phyloP scores from a whole-genome alignment of 2,113 vertebrate genomes.

The Neogale vison region DNA sequence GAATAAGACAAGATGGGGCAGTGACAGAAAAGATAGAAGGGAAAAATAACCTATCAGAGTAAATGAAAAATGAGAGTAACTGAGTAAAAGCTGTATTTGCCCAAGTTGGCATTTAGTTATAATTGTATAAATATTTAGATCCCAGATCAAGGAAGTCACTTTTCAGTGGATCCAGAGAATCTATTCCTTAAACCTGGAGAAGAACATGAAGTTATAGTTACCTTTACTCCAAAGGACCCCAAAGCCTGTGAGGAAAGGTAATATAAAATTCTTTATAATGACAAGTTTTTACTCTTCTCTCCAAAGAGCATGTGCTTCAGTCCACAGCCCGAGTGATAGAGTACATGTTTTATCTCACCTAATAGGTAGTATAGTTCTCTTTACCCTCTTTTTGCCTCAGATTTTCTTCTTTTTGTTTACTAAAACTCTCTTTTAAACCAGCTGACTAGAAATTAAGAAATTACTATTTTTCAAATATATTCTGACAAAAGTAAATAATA shows the following conservation, averaged over 20 bases:
- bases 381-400: constrained; percentile 12
- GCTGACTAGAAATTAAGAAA: constrained; percentile 27
- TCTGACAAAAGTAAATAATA: constrained; percentile 4
- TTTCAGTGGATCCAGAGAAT: constrained; percentile 90
- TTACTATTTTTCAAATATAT: constrained; percentile 41
- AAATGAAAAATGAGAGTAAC: not conserved
- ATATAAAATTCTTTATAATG: not conserved
- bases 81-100: not conserved
- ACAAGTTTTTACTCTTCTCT: not conserved
- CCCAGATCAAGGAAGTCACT: constrained; percentile 84
- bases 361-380: not conserved
- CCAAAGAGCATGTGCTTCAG: not conserved
- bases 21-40: not conserved
- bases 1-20: not conserved
- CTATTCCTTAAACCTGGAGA: constrained; percentile 90
- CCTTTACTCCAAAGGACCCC: constrained; percentile 86
- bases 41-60: not conserved
- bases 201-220: constrained; percentile 86
- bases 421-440: constrained; percentile 37
- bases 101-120: not conserved
- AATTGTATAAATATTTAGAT: constrained; percentile 79
- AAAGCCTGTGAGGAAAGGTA: constrained; percentile 88
- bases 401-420: not conserved
- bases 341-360: not conserved
- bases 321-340: not conserved